These are phyloP conservation scores for Steatornis caripensis DNA, from an alignment of 2,113 vertebrate genomes.

Conservation along the genomic window DNA sequence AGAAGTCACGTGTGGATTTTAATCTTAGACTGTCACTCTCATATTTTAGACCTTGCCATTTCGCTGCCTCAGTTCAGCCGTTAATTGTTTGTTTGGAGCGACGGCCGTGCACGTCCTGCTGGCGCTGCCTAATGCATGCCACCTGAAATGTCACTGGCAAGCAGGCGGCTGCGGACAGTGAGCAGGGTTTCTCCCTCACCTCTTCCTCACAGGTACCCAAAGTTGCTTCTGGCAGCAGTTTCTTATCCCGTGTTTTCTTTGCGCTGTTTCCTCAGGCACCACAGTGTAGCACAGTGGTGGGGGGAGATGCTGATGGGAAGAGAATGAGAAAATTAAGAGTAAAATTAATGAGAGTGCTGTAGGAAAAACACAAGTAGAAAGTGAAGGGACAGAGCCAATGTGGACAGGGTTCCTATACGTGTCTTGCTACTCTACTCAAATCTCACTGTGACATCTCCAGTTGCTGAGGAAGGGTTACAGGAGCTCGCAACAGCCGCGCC, in stretches of 20 bases:
- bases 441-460: not conserved
- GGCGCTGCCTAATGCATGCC: not conserved
- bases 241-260: not conserved
- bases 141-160: not conserved
- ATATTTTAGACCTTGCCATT: not conserved
- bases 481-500: not conserved
- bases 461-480: not conserved
- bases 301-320: not conserved
- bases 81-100: not conserved
- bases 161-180: rapidly evolving
- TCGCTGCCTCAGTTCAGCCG: not conserved
- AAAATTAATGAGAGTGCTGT: not conserved
- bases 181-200: not conserved
- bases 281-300: too few relatives aligned
- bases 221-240: not conserved
- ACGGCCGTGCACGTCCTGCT: not conserved
- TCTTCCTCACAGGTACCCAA: not conserved
- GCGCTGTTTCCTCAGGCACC: not conserved
- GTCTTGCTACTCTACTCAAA: not conserved
- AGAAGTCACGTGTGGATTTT: not conserved
- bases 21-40: not conserved
- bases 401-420: rapidly evolving
- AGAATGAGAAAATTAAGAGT: not conserved
- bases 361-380: not conserved
- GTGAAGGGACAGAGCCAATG: not conserved